Base-by-base conservation (phyloP, 2,797 vertebrate genomes). In the Hippopotamyrus pictus region DNA sequence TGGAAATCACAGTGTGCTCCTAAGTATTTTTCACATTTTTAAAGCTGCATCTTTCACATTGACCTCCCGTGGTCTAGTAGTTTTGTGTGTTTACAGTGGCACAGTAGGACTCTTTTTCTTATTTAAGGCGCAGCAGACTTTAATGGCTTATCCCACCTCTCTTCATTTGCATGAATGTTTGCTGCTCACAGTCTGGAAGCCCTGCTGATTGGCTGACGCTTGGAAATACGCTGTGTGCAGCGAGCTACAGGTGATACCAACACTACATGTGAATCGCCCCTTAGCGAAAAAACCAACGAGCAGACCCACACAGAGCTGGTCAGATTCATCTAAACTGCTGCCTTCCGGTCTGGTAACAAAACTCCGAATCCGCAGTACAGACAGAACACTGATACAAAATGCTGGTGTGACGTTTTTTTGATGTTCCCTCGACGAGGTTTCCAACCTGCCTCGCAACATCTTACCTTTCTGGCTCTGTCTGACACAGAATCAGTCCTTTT, bases 401-500 rank as follows among this genome's bases (percentile, higher is more conserved):
- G 94, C 92, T 94, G 93, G 94, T 94, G 93, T 93, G 94, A 93
- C 92, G 93, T 92, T 93, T 93, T 92, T 92, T 94, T 94, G 93
- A 93, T 94, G 93, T 94, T 87, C 83, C 48, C 57, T 44, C 25
- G 17, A 86, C 17, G 17, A 87, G 9, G 83, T 41, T 65, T 87
- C 29, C 22, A 46, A 73, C 57, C 37, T 53, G 57, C 29, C 62
- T 65, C 53, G 5, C 33, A 44, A 62, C 62, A 46, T 65, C 59
- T 87, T 86, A 76, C 59, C 92, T 88, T 93, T 92, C 92, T 76
- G 90, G 94, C 93, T 92, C 92, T 91, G 94, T 94, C 94, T 93
- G 93, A 95, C 94, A 95, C 91, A 92, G 92, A 94, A 94, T 94
- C 94, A 91, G 93, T 95, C 94, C 94, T 93, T 94, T 91, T 93